These are phyloP conservation scores for Pelecanus crispus DNA, from an alignment of 2,113 vertebrate species.

Conservation along the genomic window DNA sequence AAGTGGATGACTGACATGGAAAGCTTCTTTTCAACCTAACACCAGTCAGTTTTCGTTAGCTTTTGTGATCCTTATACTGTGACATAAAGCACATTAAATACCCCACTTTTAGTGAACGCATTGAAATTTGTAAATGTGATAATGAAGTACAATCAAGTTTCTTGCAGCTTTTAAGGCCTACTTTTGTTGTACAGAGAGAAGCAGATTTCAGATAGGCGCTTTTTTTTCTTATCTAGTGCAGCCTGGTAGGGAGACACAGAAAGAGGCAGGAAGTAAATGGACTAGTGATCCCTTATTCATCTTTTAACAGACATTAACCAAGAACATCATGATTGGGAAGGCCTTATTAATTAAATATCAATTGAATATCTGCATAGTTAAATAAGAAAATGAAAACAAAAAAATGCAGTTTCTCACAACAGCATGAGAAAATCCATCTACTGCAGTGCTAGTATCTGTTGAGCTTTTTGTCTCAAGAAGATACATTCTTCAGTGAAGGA, in stretches of 20 bases:
- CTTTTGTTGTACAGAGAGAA: not conserved
- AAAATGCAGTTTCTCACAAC: not conserved
- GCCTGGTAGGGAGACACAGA: not conserved
- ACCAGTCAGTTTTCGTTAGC: not conserved
- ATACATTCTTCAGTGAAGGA: not conserved
- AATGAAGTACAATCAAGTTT: not conserved
- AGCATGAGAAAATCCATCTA: not conserved
- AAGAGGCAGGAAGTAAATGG: not conserved
- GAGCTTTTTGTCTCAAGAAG: not conserved
- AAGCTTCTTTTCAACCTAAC: not conserved
- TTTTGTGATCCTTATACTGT: not conserved
- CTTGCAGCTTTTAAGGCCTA: not conserved
- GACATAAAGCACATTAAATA: not conserved
- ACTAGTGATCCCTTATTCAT: not conserved
- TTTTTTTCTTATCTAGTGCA: not conserved
- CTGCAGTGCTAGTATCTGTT: not conserved
- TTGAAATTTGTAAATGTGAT: not conserved
- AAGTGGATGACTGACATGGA: not conserved
- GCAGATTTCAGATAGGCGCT: not conserved
- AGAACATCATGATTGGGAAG: not conserved
- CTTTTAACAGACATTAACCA: not conserved
- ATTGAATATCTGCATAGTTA: not conserved
- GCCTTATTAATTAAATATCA: not conserved
- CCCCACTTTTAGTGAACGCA: not conserved
- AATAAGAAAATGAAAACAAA: not conserved